phyloP scores from a whole-genome alignment of 1,140 invertebrate genomes.

The Nylanderia fulva region DNA sequence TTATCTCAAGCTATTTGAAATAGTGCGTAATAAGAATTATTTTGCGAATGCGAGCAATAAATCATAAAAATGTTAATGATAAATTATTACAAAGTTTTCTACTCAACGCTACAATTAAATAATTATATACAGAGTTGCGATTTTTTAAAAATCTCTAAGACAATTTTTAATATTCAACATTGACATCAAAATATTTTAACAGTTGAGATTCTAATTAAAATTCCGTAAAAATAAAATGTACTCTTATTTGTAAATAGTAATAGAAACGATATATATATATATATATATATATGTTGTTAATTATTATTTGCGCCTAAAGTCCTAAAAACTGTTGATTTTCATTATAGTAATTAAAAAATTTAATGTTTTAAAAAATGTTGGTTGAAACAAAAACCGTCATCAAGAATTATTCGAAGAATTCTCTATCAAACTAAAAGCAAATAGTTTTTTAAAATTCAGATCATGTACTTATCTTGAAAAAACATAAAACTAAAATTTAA shows the following conservation, averaged over 20 bases:
- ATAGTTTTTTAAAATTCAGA: background rate
- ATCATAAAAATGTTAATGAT: background rate
- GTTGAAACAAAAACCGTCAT: background rate
- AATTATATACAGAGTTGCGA: background rate
- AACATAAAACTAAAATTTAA: background rate
- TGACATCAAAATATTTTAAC: background rate
- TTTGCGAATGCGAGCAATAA: background rate
- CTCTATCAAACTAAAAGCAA: background rate
- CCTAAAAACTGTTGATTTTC: background rate
- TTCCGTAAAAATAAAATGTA: background rate
- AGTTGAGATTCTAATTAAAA: conserved; percentile 1
- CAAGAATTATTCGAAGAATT: background rate
- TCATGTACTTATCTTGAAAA: background rate
- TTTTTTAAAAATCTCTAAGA: background rate
- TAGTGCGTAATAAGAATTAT: conserved; percentile 12
- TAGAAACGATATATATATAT: background rate
- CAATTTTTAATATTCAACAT: background rate
- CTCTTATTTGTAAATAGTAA: background rate
- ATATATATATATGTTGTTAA: too few relatives aligned
- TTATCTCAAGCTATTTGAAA: conserved; percentile 3
- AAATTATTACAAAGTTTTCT: background rate
- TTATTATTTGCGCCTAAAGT: background rate
- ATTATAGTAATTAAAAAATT: background rate
- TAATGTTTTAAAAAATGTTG: background rate
- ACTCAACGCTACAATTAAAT: conserved; percentile 5